Conservation (phyloP, 2,113 vertebrate genomes). For the Myotis brandtii region DNA sequence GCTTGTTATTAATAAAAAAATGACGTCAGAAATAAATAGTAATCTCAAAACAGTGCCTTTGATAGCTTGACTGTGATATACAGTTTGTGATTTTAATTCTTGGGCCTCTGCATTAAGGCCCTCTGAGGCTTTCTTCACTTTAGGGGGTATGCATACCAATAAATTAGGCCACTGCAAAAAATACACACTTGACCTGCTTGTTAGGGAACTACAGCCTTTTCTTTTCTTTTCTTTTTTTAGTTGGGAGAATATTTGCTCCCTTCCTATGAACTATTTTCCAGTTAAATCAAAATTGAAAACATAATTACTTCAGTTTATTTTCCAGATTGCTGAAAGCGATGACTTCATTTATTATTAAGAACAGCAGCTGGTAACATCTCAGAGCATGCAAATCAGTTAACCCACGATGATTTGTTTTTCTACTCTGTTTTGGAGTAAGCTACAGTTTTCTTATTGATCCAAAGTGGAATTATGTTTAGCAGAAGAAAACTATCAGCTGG, state of each 20-base stretch:
- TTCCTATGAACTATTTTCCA: slow-evolving; percentile 30
- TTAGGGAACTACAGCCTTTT: slow-evolving; percentile 28
- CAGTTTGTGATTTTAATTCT: neutral
- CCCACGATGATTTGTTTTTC: neutral
- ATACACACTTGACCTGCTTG: slow-evolving; percentile 64
- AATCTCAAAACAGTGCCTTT: neutral
- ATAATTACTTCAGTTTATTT: slow-evolving; percentile 73
- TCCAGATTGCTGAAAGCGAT: slow-evolving; percentile 68
- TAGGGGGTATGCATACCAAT: neutral
- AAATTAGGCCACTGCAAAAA: slow-evolving; percentile 55
- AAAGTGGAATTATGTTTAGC: slow-evolving; percentile 7
- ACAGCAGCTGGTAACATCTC: slow-evolving; percentile 60
- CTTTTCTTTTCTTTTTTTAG: slow-evolving; percentile 43
- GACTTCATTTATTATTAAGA: slow-evolving; percentile 78
- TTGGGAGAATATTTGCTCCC: neutral
- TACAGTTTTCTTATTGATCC: neutral
- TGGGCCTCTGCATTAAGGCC: neutral
- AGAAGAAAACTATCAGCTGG: neutral
- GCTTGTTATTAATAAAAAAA: neutral
- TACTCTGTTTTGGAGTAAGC: neutral
- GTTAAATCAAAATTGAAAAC: slow-evolving; percentile 70
- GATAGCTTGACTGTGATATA: neutral
- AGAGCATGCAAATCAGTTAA: slow-evolving; percentile 28
- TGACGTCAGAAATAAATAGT: slow-evolving; percentile 6
- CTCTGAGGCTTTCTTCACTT: slow-evolving; percentile 34